phyloP scores from a whole-genome alignment of 2,797 vertebrate species.

The Peromyscus eremicus region DNA sequence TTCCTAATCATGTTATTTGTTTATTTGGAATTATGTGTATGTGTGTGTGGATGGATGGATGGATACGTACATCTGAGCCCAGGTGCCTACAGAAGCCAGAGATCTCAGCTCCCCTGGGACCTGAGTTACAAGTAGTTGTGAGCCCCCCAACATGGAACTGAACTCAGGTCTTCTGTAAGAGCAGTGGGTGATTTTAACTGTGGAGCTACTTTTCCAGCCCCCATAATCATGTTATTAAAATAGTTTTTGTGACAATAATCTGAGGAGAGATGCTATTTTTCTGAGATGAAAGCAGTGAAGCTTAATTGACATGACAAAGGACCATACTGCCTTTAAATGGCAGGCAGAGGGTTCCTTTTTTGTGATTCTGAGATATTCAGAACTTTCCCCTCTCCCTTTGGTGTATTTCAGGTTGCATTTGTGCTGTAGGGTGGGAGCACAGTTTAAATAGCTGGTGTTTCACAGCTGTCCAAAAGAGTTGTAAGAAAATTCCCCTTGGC shows the following conservation, averaged over 20 bases:
- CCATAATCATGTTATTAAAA: not conserved
- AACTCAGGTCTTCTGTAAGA: not conserved
- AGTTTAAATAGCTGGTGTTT: not conserved
- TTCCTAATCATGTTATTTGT: not conserved
- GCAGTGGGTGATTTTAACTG: not conserved
- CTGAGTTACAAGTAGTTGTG: not conserved
- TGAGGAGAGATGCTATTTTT: not conserved
- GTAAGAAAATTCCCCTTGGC: not conserved
- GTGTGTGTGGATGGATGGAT: not conserved
- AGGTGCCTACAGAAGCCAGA: not conserved
- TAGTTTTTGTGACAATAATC: not conserved
- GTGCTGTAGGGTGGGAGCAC: not conserved
- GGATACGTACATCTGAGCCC: not conserved
- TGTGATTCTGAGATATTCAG: not conserved
- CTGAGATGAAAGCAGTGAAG: not conserved
- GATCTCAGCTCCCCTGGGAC: not conserved
- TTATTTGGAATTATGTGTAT: not conserved
- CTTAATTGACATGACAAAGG: not conserved
- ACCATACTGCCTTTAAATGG: not conserved
- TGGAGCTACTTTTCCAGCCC: not conserved
- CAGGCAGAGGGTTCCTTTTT: not conserved
- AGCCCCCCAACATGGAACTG: not conserved
- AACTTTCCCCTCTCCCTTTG: not conserved
- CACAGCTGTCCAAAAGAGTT: not conserved
- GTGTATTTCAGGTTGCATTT: conserved; percentile 18